These are phyloP conservation scores for Phrynosoma blainvillii DNA, from an alignment of 2,113 vertebrate species.

Conservation along the genomic window DNA sequence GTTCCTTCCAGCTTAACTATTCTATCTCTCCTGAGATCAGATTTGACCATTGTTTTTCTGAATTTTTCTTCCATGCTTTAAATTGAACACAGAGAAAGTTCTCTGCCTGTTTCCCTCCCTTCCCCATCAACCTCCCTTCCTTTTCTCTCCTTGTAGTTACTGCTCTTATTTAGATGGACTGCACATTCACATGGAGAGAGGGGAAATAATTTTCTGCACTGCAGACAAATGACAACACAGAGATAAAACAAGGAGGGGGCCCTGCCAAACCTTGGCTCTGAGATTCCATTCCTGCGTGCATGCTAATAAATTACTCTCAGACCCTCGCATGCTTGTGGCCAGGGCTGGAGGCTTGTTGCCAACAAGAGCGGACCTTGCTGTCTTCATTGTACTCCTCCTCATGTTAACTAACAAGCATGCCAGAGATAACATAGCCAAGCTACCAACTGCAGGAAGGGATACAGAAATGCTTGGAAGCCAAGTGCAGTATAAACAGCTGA, in stretches of 20 bases:
- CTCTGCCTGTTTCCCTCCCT: background rate
- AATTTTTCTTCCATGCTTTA: too few species aligned
- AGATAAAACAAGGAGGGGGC: background rate
- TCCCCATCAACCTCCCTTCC: too few species aligned
- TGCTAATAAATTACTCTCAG: background rate
- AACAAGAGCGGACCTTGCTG: background rate
- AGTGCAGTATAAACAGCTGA: background rate
- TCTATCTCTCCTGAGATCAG: background rate
- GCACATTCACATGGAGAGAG: background rate
- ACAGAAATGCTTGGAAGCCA: background rate
- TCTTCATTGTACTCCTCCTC: background rate
- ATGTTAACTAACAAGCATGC: background rate
- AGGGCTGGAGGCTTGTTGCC: background rate
- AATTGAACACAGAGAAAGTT: background rate
- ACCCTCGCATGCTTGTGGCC: background rate
- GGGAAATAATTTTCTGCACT: background rate
- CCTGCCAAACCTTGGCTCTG: background rate
- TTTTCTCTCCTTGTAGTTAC: too few species aligned
- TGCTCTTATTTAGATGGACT: background rate
- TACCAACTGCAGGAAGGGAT: background rate
- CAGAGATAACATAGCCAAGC: background rate
- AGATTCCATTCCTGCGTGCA: background rate
- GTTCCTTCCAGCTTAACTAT: background rate
- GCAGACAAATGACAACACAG: background rate
- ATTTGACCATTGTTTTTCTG: background rate